phyloP scores from a whole-genome alignment of 2,113 vertebrate species.

The Rostratula benghalensis region DNA sequence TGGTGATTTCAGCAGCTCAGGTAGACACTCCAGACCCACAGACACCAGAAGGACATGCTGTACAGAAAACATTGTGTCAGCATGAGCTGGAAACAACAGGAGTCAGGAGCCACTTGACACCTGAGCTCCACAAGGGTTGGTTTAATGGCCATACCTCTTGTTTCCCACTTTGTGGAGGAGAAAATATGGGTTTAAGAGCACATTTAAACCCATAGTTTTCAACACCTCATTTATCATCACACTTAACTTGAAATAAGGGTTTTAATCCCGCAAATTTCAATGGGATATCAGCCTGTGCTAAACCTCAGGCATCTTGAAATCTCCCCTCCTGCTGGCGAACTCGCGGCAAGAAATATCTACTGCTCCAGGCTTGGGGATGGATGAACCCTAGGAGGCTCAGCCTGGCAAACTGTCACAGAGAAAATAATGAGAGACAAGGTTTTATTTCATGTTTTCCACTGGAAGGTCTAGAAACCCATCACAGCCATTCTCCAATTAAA shows the following conservation, averaged over 20 bases:
- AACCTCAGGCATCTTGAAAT: background rate
- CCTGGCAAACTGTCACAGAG: background rate
- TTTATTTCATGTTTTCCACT: background rate
- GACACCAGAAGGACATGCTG: background rate
- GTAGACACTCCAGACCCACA: background rate
- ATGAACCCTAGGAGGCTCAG: background rate
- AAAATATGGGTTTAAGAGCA: background rate
- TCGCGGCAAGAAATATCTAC: background rate
- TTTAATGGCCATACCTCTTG: background rate
- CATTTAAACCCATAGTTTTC: background rate
- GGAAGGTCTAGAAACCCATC: background rate
- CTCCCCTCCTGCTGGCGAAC: background rate
- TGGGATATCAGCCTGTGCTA: background rate
- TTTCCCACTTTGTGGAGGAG: background rate
- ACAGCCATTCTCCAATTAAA: background rate
- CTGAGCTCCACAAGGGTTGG: rapidly evolving
- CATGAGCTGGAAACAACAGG: rapidly evolving
- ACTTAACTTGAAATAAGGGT: background rate
- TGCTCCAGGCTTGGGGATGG: background rate
- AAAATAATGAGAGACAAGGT: background rate
- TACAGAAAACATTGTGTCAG: rapidly evolving
- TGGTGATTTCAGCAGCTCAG: background rate
- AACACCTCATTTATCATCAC: background rate
- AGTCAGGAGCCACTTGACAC: background rate
- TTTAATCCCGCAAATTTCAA: background rate